Base-by-base conservation (phyloP, 2,113 vertebrate species). In the Calypte anna region DNA sequence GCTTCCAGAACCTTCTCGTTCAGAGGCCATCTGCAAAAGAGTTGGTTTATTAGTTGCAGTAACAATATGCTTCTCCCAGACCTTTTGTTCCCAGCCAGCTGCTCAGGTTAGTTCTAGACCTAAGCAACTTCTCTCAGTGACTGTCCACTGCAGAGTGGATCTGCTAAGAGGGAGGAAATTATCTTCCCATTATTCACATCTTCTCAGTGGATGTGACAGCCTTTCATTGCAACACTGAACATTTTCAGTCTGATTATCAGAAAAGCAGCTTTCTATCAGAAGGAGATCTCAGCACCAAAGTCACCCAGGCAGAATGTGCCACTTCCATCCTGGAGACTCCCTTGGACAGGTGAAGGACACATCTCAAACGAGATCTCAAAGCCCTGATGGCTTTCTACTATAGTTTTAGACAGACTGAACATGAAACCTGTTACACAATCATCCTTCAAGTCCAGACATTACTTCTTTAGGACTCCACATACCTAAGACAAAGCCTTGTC, bases 11-110 rank as follows among this genome's bases (percentile, higher is more conserved):
- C 98, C 93, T 73, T 99, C 99, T 44, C 99, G 97, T 82, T 99
- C 99, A 3, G 99, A 98, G 63, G 99, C 99, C 99, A 99, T 99
- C 99, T 99, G 96, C 64, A 93, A 97, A 94, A 91, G 82, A 92
- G 92, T 43, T 25, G 4, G 38, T 77, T 95, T 33, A 24, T 97
- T 20, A 97, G 19, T 70, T 8, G 33, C 24, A 51, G 54, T 7
- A 54, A 62, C 40, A 82, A 57, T 46, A 53, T 3, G 8, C 55
- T 86, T 25, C 38, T 68, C 44, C 58, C 8, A 22, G 27, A 12
- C 7, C 0, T 16, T 28, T 16, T 15, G 5, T 20, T 6, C 27
- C 72, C 20, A 44, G 19, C 33, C 46, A 30, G 36, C 54, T 66
- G 46, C 63, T 73, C 13, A 7, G 22, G 21, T 48, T 48, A 59